Conservation (phyloP, 2,888 invertebrate species). For the Watsonalla cultraria region DNA sequence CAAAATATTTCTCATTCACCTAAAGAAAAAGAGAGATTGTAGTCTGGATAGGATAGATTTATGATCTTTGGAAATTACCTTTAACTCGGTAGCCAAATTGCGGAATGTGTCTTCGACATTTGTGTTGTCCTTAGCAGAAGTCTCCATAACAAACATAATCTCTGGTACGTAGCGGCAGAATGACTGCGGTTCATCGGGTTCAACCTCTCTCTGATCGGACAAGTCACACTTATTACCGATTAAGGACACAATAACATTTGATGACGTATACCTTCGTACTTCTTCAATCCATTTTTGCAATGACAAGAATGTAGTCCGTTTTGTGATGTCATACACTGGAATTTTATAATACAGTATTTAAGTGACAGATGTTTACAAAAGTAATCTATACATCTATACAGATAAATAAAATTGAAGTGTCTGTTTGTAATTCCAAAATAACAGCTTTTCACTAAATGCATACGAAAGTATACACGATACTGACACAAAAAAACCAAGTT, state of each 20-base stretch:
- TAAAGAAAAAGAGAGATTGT: too few relatives aligned
- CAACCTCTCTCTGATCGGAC: conserved; percentile 88
- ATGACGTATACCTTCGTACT: conserved; percentile 95
- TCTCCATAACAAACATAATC: conserved; percentile 91
- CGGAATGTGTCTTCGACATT: conserved; percentile 94
- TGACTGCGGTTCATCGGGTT: conserved; percentile 90
- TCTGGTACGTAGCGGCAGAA: conserved; percentile 92
- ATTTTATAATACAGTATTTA: background rate
- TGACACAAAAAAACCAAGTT: too few relatives aligned
- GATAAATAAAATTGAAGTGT: too few relatives aligned
- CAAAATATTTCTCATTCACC: too few relatives aligned
- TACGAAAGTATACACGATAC: too few relatives aligned
- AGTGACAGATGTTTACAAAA: background rate
- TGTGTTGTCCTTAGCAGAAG: conserved; percentile 94
- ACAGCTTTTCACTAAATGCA: too few relatives aligned
- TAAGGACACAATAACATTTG: conserved; percentile 92
- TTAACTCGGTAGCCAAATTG: conserved; percentile 91
- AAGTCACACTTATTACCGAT: conserved; percentile 96
- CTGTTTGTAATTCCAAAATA: too few relatives aligned
- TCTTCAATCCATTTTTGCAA: conserved; percentile 98
- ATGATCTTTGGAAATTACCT: conserved; percentile 63
- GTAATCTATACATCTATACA: too few relatives aligned
- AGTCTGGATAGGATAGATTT: too few relatives aligned
- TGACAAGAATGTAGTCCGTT: conserved; percentile 92
- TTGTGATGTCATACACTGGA: conserved; percentile 97